Evolutionary conservation across 2,113 vertebrate species (phyloP), one percentile per base, ranked within the genome.

Genomic region (Brachyhypopomus occidentalis): DNA sequence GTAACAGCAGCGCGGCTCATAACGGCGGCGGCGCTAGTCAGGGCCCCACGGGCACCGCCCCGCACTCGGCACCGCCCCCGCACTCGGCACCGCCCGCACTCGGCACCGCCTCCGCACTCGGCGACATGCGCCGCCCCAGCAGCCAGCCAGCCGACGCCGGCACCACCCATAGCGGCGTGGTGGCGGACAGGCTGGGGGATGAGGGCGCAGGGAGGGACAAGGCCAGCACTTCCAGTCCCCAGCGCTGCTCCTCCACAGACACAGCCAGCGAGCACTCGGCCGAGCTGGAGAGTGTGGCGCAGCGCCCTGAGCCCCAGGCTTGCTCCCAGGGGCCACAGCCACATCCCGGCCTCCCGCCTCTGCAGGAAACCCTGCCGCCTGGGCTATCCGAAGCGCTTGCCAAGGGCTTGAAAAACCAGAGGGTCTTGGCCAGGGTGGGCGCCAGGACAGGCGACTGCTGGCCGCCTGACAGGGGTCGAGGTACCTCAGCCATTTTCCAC

Each of bases 191-290:
- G 88, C 38, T 86, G 16, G 83, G 63, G 79, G 77, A 73, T 64
- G 66, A 30, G 84, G 86, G 67, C 2, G 79, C 55, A 77, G 90
- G 86, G 82, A 90, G 78, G 22, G 62, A 66, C 86, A 88, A 82
- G 77, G 85, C 60, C 76, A 79, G 58, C 86, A 22, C 60, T 41
- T 77, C 85, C 63, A 93, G 89, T 25, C 94, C 94, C 0, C 86
- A 91, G 6, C 94, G 96, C 38, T 97, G 96, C 48, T 97, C 96
- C 36, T 96, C 95, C 4, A 97, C 96, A 0, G 96, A 97, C 91
- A 97, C 96, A 0, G 96, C 96, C 83, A 97, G 96, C 0, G 96
- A 97, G 87, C 95, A 96, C 87, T 97, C 96, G 0, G 94, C 95
- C 0, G 96, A 97, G 64, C 82, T 95, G 75, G 96, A 96, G 70